Percentiles rank a stretch among this genome's conserved stretches.
Evolutionary conservation across 2,113 vertebrate genomes (phyloP).

Genomic region (Cervus canadensis): DNA sequence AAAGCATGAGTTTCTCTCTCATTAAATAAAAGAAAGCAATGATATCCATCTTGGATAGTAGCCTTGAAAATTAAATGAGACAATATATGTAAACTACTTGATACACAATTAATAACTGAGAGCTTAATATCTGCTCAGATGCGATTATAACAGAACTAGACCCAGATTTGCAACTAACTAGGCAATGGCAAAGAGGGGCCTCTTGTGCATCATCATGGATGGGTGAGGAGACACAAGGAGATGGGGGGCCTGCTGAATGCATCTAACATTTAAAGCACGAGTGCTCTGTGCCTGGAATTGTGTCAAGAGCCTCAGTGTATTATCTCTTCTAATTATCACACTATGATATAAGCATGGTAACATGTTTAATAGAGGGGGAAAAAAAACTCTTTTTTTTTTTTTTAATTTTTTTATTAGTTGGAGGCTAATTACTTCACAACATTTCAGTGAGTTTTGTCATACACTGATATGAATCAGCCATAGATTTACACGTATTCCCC

Average conservation of each 20-base stretch:
- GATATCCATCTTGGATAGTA: background rate
- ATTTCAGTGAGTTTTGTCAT: no score
- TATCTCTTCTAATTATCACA: background rate
- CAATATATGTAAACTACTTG: background rate
- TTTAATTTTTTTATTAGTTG: no score
- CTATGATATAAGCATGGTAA: background rate
- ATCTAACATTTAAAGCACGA: background rate
- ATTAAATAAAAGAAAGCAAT: background rate
- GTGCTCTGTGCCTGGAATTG: background rate
- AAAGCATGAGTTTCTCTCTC: background rate
- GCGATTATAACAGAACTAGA: background rate
- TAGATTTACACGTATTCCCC: no score
- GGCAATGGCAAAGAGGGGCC: rapidly evolving
- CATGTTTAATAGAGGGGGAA: background rate
- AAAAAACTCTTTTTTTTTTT: background rate
- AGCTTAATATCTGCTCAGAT: background rate
- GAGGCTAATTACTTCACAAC: no score
- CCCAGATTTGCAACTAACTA: background rate
- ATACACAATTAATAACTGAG: background rate
- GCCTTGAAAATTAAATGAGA: background rate
- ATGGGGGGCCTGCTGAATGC: no score
- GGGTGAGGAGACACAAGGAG: background rate
- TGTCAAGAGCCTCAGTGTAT: background rate
- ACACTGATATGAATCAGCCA: no score
- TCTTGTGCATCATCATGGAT: rapidly evolving